Evolutionary conservation across 2,888 invertebrate species (phyloP).

Genomic region (Heteromyza rotundicornis): DNA sequence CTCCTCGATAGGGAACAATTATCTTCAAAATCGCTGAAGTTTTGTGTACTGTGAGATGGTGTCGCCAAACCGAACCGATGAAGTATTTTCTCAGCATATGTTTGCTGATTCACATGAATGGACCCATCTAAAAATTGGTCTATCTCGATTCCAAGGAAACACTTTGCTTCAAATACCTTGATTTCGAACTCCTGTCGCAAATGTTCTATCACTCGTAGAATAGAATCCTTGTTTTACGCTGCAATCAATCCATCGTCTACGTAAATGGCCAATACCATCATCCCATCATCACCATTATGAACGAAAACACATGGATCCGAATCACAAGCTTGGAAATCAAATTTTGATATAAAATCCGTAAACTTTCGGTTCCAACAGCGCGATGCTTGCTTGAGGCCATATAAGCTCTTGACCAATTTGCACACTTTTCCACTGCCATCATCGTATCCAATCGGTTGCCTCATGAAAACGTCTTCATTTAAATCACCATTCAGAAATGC

Average conservation of each 20-base stretch:
- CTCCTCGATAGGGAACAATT: not conserved
- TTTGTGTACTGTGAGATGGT: not conserved
- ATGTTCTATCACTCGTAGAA: not conserved
- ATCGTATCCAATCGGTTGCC: conserved; percentile 27
- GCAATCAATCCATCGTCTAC: conserved; percentile 42
- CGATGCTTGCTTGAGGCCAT: conserved; percentile 40
- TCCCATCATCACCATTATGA: conserved; percentile 18
- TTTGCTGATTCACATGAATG: not conserved
- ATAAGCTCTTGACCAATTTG: conserved; percentile 34
- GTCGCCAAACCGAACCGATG: not conserved
- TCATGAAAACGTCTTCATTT: conserved; percentile 29
- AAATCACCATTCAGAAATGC: conserved; percentile 34
- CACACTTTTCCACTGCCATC: conserved; percentile 31
- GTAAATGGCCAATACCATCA: conserved; percentile 36
- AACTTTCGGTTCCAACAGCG: conserved; percentile 38
- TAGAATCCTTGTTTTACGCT: conserved; percentile 18
- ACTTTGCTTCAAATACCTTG: conserved; percentile 27
- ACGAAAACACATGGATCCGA: conserved; percentile 44
- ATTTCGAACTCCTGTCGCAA: not conserved
- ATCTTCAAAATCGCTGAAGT: not conserved
- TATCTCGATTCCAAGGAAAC: conserved; percentile 7
- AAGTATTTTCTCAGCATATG: not conserved
- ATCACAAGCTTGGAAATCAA: conserved; percentile 33
- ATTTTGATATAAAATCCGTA: conserved; percentile 30
- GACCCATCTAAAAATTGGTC: not conserved